A percentile compares a stretch with the other conserved stretches of the same genome.
Evolutionary conservation across 2,888 invertebrate genomes (phyloP).

Genomic region (Drosophila sordidapex): DNA sequence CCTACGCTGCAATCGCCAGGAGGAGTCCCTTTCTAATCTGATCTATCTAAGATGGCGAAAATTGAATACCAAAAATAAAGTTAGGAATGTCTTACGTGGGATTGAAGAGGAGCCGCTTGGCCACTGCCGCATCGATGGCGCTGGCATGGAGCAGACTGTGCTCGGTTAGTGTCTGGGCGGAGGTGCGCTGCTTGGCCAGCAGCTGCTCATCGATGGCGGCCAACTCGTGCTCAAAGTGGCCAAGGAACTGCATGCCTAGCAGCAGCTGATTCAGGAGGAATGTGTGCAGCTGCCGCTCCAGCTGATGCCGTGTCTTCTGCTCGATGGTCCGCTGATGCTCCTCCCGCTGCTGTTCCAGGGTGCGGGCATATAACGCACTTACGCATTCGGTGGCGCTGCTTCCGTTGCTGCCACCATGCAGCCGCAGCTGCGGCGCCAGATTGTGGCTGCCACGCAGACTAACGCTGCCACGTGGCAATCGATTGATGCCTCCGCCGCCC

Average conservation of each 20-base stretch:
- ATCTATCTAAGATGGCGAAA: not conserved
- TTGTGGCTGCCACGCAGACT: conserved; percentile 21
- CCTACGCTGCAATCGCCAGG: not conserved
- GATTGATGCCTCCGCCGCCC: not conserved
- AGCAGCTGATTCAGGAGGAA: conserved; percentile 92
- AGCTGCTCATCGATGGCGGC: conserved; percentile 74
- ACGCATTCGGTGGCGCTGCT: conserved; percentile 57
- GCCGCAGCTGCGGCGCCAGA: conserved; percentile 56
- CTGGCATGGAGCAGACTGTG: conserved; percentile 89
- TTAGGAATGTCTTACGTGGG: conserved; percentile 73
- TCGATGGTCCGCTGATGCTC: conserved; percentile 75
- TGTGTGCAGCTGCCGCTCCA: conserved; percentile 87
- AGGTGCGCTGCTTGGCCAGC: conserved; percentile 72
- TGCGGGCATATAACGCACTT: conserved; percentile 69
- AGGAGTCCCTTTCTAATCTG: not conserved
- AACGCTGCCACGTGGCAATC: conserved; percentile 18
- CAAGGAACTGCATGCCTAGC: conserved; percentile 91
- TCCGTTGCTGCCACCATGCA: conserved; percentile 67
- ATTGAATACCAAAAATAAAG: not conserved
- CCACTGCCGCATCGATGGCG: conserved; percentile 89
- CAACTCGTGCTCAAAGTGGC: conserved; percentile 88
- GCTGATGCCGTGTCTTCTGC: conserved; percentile 85
- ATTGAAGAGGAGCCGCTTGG: conserved; percentile 87
- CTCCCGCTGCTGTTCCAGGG: conserved; percentile 72
- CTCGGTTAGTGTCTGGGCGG: conserved; percentile 79